Base-by-base conservation (phyloP, 2,888 invertebrate genomes). In the Augochlorella aurata region DNA sequence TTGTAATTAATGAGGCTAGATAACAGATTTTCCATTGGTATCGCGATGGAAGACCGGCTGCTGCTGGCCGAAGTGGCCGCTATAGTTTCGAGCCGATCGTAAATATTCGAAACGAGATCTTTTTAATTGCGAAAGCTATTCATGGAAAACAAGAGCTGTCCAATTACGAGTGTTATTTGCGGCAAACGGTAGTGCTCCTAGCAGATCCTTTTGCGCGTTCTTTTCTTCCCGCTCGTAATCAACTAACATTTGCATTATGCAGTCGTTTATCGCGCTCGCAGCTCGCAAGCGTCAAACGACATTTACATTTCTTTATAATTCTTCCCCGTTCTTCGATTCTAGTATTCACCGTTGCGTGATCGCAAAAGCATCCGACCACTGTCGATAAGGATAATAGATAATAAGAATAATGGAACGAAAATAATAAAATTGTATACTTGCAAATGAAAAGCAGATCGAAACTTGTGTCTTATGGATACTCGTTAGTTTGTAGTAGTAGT, bases 1-100 rank as follows among this genome's bases (percentile, higher is more conserved):
- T 74, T 50, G 69, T 61, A 82, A 83, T 78, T 83, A 83, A 82
- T 54, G 78, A 54, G 38, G 14, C 47, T n/a, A 61, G 82, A 78
- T 78, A 83, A 76, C 45, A 72, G 77, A 83, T 82, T 82, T 75
- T 78, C 77, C 52, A 49, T 75, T 61, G 38, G 45, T 21, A 70
- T 67, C 68, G 29, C 12, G 61, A 74, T 49, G 72, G 18, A 47
- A 29, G 29, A 29, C 29, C 29, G 29, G 29, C 29, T 29, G 29
- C 29, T 29, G 29, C 29, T 21, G 44, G 24, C 38, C 44, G 7
- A 21, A 10, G 29, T 10, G 44, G 24, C 24, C 61, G 58, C 72
- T 47, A 49, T 12, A 29, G 44, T 52, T 50, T 45, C 9, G 24
- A 50, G n/a, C 9, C 24, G 63, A 70, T 70, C 50, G 44, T 29